Evolutionary conservation across 2,888 invertebrate genomes (phyloP).

Genomic region (Cantharis rustica): DNA sequence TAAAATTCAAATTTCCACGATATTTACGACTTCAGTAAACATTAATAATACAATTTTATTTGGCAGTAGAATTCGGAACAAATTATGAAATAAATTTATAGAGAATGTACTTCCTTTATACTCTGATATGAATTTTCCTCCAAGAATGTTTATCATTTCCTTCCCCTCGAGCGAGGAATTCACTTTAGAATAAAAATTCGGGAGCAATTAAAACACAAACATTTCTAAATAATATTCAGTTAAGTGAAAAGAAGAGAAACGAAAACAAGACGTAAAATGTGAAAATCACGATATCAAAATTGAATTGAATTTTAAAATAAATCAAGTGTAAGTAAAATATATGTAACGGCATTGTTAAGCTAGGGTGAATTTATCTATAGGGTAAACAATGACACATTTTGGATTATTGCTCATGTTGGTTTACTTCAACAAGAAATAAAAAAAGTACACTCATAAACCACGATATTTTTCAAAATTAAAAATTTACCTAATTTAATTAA

Average conservation of each 20-base stretch:
- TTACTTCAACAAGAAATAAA: background rate
- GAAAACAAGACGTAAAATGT: background rate
- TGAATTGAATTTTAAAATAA: background rate
- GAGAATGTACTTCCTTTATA: background rate
- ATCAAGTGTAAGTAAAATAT: constrained; percentile 1
- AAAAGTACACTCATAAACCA: background rate
- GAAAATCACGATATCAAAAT: background rate
- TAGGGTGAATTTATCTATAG: background rate
- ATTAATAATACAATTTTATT: background rate
- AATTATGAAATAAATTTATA: background rate
- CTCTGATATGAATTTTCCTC: background rate
- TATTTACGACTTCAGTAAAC: background rate
- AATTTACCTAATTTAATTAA: background rate
- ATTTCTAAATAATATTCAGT: too few relatives aligned
- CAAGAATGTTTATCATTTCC: background rate
- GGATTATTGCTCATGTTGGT: background rate
- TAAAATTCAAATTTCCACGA: background rate
- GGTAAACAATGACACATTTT: constrained; percentile 1
- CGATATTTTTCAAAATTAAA: background rate
- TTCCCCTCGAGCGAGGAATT: background rate
- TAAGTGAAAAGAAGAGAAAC: too few relatives aligned
- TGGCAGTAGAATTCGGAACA: constrained; percentile 1
- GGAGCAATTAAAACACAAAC: background rate
- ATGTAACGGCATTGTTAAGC: background rate
- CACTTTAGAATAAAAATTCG: background rate